phyloP scores from a whole-genome alignment of 2,797 vertebrate species.

The Diplodus puntazzo region DNA sequence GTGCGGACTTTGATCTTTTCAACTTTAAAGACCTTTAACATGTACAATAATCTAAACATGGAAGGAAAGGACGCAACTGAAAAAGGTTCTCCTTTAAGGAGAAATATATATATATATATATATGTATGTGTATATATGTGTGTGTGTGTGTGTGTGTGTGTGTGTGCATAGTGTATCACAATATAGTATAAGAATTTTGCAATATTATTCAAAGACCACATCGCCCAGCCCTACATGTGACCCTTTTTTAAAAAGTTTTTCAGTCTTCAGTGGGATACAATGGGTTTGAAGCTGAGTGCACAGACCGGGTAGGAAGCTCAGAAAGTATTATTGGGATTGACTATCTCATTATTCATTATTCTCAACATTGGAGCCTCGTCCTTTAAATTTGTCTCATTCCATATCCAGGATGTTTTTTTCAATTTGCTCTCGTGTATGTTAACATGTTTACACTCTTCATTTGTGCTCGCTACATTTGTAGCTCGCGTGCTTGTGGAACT shows the following conservation, averaged over 20 bases:
- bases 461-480: conserved; percentile 47
- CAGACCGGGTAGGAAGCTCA: not conserved
- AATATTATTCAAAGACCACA: too few relatives aligned
- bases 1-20: too few relatives aligned
- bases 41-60: too few relatives aligned
- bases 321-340: not conserved
- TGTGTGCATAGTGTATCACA: too few relatives aligned
- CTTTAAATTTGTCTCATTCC: conserved; percentile 1
- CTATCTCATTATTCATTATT: not conserved
- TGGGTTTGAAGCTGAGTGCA: not conserved
- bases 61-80: too few relatives aligned
- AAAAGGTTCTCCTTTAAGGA: too few relatives aligned
- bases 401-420: conserved; percentile 25
- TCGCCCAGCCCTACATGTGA: too few relatives aligned
- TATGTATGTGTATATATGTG: too few relatives aligned
- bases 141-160: too few relatives aligned
- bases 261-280: not conserved
- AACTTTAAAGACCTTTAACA: too few relatives aligned
- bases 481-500: conserved; percentile 50
- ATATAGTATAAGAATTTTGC: too few relatives aligned
- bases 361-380: not conserved
- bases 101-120: too few relatives aligned
- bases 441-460: conserved; percentile 54
- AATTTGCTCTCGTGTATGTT: conserved; percentile 41
- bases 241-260: not conserved